Evolutionary conservation across 1,140 invertebrate species (phyloP).

Genomic region (Drosophila asahinai): DNA sequence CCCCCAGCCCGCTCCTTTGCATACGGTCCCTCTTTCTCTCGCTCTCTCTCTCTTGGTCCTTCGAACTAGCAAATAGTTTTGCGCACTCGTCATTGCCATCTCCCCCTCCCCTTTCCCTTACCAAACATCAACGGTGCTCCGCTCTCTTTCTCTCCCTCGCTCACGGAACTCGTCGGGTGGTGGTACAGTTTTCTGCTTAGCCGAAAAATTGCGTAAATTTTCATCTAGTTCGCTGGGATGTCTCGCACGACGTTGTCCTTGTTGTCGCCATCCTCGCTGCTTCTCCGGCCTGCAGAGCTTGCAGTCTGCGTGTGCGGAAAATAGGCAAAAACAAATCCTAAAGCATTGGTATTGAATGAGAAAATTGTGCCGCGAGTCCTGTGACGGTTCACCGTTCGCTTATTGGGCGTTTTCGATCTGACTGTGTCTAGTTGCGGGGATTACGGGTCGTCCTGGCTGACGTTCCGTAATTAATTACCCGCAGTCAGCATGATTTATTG

Average conservation of each 20-base stretch:
- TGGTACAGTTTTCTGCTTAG: conserved; percentile 82
- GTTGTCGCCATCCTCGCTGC: conserved; percentile 49
- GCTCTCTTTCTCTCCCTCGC: conserved; percentile 19
- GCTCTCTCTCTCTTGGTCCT: not conserved
- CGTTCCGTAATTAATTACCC: conserved; percentile 42
- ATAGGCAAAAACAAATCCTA: conserved; percentile 23
- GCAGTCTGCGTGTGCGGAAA: conserved; percentile 47
- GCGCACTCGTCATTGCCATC: conserved; percentile 65
- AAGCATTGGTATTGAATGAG: conserved; percentile 21
- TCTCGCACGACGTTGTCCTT: conserved; percentile 72
- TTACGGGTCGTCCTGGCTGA: conserved; percentile 16
- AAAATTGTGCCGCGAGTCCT: conserved; percentile 38
- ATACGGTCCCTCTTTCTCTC: conserved; percentile 22
- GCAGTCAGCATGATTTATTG: conserved; percentile 37
- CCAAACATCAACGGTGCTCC: conserved; percentile 25
- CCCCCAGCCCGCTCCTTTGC: conserved; percentile 47
- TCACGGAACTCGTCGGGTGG: conserved; percentile 64
- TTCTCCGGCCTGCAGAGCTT: conserved; percentile 46
- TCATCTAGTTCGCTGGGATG: conserved; percentile 76
- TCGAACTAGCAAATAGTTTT: conserved; percentile 59
- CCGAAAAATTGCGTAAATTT: conserved; percentile 81
- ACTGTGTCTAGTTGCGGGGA: conserved; percentile 6
- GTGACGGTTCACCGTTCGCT: conserved; percentile 33
- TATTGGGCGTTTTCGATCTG: conserved; percentile 47
- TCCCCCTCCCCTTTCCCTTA: conserved; percentile 20